phyloP scores from a whole-genome alignment of 2,113 vertebrate species.

The Mustelus asterias region DNA sequence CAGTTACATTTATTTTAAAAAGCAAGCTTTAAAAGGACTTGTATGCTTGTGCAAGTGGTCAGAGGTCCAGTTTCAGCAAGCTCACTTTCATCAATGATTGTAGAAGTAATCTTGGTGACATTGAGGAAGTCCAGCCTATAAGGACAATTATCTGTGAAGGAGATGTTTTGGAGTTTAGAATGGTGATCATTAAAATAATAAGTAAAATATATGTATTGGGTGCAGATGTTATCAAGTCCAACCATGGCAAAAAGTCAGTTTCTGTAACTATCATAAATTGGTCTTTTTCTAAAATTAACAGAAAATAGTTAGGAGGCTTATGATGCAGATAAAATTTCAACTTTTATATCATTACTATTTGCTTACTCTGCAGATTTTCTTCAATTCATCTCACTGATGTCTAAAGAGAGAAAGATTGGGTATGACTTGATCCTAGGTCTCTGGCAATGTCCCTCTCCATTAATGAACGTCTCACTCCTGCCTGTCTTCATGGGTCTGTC shows the following conservation, averaged over 20 bases:
- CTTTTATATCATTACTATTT: neutral
- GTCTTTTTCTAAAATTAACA: neutral
- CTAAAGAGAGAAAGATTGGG: too few relatives aligned
- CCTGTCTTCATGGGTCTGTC: neutral
- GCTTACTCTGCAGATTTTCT: neutral
- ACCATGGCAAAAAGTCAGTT: neutral
- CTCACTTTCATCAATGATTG: neutral
- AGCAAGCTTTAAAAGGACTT: neutral
- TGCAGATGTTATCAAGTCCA: neutral
- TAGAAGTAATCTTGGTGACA: neutral
- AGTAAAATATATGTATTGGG: neutral
- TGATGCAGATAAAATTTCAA: neutral
- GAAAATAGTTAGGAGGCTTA: neutral
- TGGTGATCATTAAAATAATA: neutral
- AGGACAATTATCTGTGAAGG: neutral
- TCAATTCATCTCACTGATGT: neutral
- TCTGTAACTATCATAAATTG: neutral
- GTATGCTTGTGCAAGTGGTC: neutral
- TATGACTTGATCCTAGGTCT: neutral
- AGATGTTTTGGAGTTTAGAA: neutral
- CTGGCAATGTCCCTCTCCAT: neutral
- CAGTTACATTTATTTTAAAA: neutral
- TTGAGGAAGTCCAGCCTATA: neutral
- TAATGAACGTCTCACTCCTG: neutral
- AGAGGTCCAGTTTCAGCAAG: neutral